These are phyloP conservation scores for Homarus americanus DNA, from an alignment of 1,140 invertebrate species.

Conservation along the genomic window DNA sequence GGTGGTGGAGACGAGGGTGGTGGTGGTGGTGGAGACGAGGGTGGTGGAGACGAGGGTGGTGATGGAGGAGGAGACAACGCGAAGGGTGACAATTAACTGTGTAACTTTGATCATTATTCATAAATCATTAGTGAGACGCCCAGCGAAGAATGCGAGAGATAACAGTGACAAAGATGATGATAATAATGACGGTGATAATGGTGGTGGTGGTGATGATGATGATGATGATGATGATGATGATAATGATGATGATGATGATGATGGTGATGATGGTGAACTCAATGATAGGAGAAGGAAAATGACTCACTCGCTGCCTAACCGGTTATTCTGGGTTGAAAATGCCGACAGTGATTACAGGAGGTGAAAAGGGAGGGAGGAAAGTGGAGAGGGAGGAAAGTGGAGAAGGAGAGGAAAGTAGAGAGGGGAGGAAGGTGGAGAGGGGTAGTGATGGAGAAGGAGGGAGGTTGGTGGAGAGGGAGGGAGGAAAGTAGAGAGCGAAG, in stretches of 20 bases:
- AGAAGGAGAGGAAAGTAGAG: too few species aligned
- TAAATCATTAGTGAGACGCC: background rate
- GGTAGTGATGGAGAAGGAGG: too few species aligned
- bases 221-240: background rate
- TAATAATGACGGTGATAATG: background rate
- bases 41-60: background rate
- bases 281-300: background rate
- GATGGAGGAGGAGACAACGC: too few species aligned
- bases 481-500: too few species aligned
- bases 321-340: background rate
- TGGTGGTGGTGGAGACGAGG: too few species aligned
- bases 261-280: background rate
- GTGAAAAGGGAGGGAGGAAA: too few species aligned
- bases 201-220: too few species aligned
- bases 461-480: too few species aligned
- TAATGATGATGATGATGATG: background rate
- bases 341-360: background rate
- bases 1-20: background rate
- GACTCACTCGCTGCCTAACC: too few species aligned
- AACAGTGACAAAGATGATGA: background rate
- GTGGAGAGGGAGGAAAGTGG: too few species aligned
- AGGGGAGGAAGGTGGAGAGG: too few species aligned
- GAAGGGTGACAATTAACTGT: constrained; percentile 3
- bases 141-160: background rate
- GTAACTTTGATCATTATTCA: constrained; percentile 12